A percentile compares a stretch with the other conserved stretches of the same genome.
Conservation (phyloP, 2,888 invertebrate species). For the Drosophila glabriapex region DNA sequence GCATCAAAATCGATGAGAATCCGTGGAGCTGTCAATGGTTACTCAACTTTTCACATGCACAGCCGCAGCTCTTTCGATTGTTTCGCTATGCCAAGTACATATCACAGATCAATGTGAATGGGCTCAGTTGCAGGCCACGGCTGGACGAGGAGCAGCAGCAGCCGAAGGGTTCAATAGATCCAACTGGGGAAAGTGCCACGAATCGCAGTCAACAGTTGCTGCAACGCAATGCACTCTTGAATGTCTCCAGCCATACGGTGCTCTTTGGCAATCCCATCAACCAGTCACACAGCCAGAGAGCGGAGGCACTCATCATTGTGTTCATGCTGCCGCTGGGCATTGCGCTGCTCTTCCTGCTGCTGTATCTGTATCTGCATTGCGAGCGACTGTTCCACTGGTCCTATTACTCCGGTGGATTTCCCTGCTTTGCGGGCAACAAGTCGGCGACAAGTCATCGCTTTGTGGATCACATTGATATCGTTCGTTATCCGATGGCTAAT, state of each 20-base stretch:
- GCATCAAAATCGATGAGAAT: slow-evolving; percentile 80
- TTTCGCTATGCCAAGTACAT: slow-evolving; percentile 84
- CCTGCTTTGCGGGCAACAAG: slow-evolving; percentile 58
- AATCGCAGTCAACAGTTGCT: slow-evolving; percentile 12
- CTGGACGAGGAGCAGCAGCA: slow-evolving; percentile 31
- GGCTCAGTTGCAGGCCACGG: slow-evolving; percentile 78
- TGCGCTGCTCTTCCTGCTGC: slow-evolving; percentile 80
- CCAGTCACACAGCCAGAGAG: slow-evolving; percentile 80
- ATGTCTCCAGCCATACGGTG: slow-evolving; percentile 73
- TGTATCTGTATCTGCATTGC: slow-evolving; percentile 84
- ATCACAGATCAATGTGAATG: slow-evolving; percentile 84
- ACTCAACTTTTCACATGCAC: slow-evolving; percentile 75
- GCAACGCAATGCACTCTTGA: slow-evolving; percentile 41
- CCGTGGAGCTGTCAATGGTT: slow-evolving; percentile 84
- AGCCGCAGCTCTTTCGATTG: slow-evolving; percentile 82
- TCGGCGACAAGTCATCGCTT: slow-evolving; percentile 43
- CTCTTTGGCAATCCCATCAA: slow-evolving; percentile 81
- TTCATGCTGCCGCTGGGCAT: slow-evolving; percentile 84
- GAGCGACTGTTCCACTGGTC: slow-evolving; percentile 83
- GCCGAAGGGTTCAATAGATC: neutral
- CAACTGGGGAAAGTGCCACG: neutral
- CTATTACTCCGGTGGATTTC: slow-evolving; percentile 71
- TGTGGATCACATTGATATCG: slow-evolving; percentile 82
- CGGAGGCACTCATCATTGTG: slow-evolving; percentile 83
- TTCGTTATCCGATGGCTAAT: slow-evolving; percentile 65